phyloP scores from a whole-genome alignment of 2,888 invertebrate species.

The Ormia ochracea region DNA sequence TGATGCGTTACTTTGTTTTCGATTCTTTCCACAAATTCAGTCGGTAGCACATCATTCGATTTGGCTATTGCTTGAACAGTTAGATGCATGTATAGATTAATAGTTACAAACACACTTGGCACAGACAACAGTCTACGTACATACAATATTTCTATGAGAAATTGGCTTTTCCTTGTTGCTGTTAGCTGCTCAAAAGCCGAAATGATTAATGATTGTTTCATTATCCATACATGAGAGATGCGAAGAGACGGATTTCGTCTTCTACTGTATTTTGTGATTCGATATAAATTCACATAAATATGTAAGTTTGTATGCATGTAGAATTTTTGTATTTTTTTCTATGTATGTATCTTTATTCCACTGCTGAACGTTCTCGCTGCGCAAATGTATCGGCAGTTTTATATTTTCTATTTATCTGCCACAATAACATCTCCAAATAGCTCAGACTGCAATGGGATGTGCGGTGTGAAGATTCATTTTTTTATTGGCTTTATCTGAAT shows the following conservation, averaged over 20 bases:
- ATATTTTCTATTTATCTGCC: not conserved
- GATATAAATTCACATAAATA: conserved; percentile 60
- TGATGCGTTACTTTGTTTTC: conserved; percentile 60
- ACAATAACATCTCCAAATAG: conserved; percentile 30
- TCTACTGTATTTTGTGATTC: conserved; percentile 63
- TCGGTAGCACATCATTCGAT: conserved; percentile 63
- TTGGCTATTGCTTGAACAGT: conserved; percentile 56
- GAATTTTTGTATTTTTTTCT: too few relatives aligned
- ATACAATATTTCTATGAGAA: conserved; percentile 72
- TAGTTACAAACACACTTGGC: conserved; percentile 47
- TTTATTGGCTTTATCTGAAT: not conserved
- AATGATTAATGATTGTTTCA: conserved; percentile 74
- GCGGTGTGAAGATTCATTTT: conserved; percentile 13
- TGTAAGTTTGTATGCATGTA: too few relatives aligned
- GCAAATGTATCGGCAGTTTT: not conserved
- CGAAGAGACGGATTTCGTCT: conserved; percentile 20
- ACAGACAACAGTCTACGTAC: conserved; percentile 11
- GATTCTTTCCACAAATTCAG: conserved; percentile 47
- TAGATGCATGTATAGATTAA: conserved; percentile 36
- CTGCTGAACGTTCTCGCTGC: conserved; percentile 18
- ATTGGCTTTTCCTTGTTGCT: conserved; percentile 70
- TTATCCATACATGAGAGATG: conserved; percentile 57
- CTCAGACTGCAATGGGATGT: conserved; percentile 39
- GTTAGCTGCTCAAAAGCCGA: conserved; percentile 64
- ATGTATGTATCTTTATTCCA: conserved; percentile 33